Base-by-base conservation (phyloP, 2,113 vertebrate genomes). In the Cyprinus carpio region DNA sequence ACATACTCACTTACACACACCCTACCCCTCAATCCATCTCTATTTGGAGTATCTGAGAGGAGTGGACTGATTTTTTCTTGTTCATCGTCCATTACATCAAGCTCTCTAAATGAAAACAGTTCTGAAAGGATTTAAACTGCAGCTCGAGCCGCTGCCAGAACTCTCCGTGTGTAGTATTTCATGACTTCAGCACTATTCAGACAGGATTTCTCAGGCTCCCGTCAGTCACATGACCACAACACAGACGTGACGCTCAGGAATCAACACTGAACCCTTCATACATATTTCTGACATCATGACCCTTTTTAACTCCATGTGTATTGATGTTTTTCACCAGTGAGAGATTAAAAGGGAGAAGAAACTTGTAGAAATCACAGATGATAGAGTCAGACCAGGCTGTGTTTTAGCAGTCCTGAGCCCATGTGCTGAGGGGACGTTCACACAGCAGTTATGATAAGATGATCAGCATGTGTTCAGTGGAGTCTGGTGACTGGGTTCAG, bases 21-120 rank as follows among this genome's bases (percentile, higher is more conserved):
- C 67, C 67, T 5, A 20, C 65, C 23, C 25, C 34, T 65, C 37
- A 51, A 6, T 25, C 78, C 78, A 25, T 62, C 54, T 16, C 62
- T 78, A 31, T 37, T 37, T n/a, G n/a, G 8, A 71, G 25, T 74
- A 31, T 60, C 27, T 54, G 84, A 85, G 76, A 78, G 76, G 60
- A 78, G 25, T 78, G 76, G 76, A 16, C 27, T 54, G 56, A 67
- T 40, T 67, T 67, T 40, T 82, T 71, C 71, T 69, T 4, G 31
- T 27, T 60, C 71, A 5, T 5, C 71, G 4, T 72, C 87, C 78
- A 23, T 37, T 10, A n/a, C n/a, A n/a, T n/a, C n/a, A n/a, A 11
- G 23, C 25, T 20, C 34, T 46, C n/a, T 7, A 2, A 67, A 18
- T 67, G 62, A 58, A 58, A 54, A n/a, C 23, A 7, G 20, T 58